phyloP scores from a whole-genome alignment of 1,140 invertebrate genomes.

The Schlechtendalia chinensis region DNA sequence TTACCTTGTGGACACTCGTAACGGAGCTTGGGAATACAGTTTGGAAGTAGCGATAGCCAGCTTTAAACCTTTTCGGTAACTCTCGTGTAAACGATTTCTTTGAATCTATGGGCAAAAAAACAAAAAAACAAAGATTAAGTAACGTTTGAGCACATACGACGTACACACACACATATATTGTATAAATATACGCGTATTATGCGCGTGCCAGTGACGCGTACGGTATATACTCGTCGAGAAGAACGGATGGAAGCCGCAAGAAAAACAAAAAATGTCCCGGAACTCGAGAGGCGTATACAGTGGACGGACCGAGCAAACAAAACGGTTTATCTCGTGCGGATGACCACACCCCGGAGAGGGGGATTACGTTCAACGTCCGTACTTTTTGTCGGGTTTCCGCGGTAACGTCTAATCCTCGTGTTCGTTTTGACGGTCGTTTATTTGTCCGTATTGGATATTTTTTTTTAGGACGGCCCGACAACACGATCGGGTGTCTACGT shows the following conservation, averaged over 20 bases:
- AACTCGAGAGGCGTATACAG: neutral
- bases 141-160: neutral
- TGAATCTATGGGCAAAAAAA: slow-evolving; percentile 20
- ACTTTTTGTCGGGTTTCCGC: slow-evolving; percentile 31
- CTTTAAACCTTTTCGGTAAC: slow-evolving; percentile 39
- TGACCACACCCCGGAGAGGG: slow-evolving; percentile 18
- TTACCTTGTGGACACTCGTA: slow-evolving; percentile 47
- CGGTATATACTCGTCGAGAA: neutral
- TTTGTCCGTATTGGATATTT: too few species aligned
- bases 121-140: slow-evolving; percentile 13
- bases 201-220: neutral
- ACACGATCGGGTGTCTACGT: too few species aligned
- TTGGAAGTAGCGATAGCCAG: slow-evolving; percentile 50
- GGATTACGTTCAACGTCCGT: slow-evolving; percentile 19
- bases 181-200: neutral
- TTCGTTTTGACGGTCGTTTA: slow-evolving; percentile 29
- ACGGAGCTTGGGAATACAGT: slow-evolving; percentile 48
- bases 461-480: too few species aligned
- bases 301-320: slow-evolving; percentile 18
- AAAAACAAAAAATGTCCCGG: neutral
- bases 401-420: slow-evolving; percentile 28
- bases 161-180: too few species aligned
- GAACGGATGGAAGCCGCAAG: neutral
- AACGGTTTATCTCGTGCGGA: slow-evolving; percentile 30
- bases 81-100: slow-evolving; percentile 16